Evolutionary conservation across 64 coral and sea anemone species (phyloP), one percentile per base, ranked within the genome.

Genomic region (Dendronephthya gigantea): DNA sequence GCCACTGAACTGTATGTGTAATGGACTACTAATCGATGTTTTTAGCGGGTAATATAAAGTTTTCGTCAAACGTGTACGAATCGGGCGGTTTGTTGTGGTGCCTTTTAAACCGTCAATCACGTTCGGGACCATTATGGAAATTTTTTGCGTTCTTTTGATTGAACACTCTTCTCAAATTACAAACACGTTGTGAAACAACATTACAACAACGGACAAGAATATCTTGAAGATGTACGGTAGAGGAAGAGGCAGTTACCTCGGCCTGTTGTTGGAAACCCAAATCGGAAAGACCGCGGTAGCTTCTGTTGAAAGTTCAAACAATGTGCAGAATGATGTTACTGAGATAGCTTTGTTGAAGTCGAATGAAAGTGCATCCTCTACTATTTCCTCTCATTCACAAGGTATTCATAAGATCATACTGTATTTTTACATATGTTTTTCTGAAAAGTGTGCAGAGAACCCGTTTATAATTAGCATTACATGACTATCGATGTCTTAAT

Each of bases 201-300:
- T 11, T 45, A 45, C 11, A 36, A 16, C 72, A 36, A 10, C 7
- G 30, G 29, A 12, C 29, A 29, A 79, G 37, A 1, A 34, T 7
- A 28, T 27, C 14, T 30, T 74, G 68, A 74, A 39, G 10, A 79
- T 79, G 72, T 36, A 79, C 72, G 72, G 72, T 34, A 9, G 72
- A 79, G 72, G 72, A 79, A 79, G 72, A 34, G 72, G 72, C 72
- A 79, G 72, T 34, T 79, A 79, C 17, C 72, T 79, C 36, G 72
- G 72, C 15, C 72, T 79, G 4, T 35, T 79, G 72, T 16, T 79
- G 72, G 72, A 79, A 10, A 35, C 72, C 36, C 30, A 79, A 36
- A 6, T 79, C 7, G 36, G 32, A 9, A 79, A 79, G 72, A 28
- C 12, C 36, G 72, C 36, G 19, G 72, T 79, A 45, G 11, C 41